Percentiles rank a stretch among this genome's conserved stretches.
Evolutionary conservation across 2,113 vertebrate species (phyloP).

Genomic region (Peucedramus taeniatus): DNA sequence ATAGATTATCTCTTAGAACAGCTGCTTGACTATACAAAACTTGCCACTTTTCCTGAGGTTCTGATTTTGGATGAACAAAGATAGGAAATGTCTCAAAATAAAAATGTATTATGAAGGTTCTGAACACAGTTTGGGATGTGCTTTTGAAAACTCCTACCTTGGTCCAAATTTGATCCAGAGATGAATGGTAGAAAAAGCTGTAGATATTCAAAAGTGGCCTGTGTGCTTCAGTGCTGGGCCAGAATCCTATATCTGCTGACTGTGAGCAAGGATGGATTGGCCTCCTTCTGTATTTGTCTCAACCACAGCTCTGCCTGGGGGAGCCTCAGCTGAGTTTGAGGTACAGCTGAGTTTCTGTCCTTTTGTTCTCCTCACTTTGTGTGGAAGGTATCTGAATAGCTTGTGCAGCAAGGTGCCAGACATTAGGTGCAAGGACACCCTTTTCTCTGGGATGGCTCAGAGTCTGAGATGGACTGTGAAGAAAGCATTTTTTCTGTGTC

Average conservation of each 20-base stretch:
- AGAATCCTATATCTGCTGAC: neutral
- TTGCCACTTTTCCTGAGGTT: neutral
- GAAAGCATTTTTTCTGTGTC: neutral
- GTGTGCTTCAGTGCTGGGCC: neutral
- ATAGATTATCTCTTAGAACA: neutral
- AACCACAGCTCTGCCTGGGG: accelerated
- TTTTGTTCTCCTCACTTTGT: neutral
- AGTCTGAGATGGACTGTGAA: neutral
- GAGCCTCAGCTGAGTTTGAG: neutral
- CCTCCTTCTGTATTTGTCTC: neutral
- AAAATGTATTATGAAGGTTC: neutral
- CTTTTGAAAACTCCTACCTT: neutral
- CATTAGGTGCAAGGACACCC: neutral
- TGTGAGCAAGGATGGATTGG: neutral
- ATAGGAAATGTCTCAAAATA: neutral
- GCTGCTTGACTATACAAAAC: neutral
- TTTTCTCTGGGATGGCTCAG: neutral
- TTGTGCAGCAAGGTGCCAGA: neutral
- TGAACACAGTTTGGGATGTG: neutral
- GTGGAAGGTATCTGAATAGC: neutral
- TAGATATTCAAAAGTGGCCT: neutral
- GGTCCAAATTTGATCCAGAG: neutral
- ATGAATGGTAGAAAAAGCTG: neutral
- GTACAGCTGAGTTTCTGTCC: neutral
- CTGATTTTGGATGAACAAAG: neutral